Conservation (phyloP, 2,888 invertebrate species). For the Drosophila mettleri region DNA sequence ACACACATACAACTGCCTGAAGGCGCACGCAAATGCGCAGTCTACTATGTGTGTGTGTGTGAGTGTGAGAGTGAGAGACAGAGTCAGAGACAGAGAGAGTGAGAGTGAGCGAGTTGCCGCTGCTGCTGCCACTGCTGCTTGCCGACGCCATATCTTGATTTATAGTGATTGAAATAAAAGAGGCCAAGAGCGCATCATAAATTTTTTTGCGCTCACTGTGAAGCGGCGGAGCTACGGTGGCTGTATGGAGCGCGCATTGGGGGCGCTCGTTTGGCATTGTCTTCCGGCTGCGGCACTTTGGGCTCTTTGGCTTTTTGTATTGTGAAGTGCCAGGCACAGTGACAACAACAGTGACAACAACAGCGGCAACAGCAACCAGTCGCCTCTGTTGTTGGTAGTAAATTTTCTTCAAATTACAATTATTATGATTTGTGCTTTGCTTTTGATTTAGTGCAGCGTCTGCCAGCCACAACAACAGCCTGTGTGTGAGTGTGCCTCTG, state of each 20-base stretch:
- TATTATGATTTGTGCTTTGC: constrained; percentile 79
- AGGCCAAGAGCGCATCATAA: constrained; percentile 81
- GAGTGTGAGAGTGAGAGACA: constrained; percentile 11
- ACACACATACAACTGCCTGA: constrained; percentile 23
- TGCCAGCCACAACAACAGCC: constrained; percentile 38
- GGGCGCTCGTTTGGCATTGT: constrained; percentile 74
- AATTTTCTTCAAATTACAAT: constrained; percentile 81
- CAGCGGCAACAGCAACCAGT: constrained; percentile 28
- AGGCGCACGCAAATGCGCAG: constrained; percentile 74
- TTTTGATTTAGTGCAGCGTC: constrained; percentile 71
- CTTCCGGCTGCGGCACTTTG: constrained; percentile 65
- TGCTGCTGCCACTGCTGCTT: constrained; percentile 39
- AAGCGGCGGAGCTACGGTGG: constrained; percentile 20
- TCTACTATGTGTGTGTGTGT: constrained; percentile 31
- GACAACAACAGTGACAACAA: constrained; percentile 52
- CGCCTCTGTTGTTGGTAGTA: constrained; percentile 73
- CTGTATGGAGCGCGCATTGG: constrained; percentile 26
- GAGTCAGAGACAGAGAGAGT: not conserved
- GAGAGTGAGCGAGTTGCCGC: not conserved
- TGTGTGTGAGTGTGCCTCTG: constrained; percentile 13
- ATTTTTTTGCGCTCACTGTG: constrained; percentile 68
- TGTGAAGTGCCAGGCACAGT: constrained; percentile 66
- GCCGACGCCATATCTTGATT: constrained; percentile 78
- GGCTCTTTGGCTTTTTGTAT: constrained; percentile 65
- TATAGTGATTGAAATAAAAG: constrained; percentile 82